Evolutionary conservation across 2,797 vertebrate genomes (phyloP), one percentile per base, ranked within the genome.

Genomic region (Neoniphon sammara): DNA sequence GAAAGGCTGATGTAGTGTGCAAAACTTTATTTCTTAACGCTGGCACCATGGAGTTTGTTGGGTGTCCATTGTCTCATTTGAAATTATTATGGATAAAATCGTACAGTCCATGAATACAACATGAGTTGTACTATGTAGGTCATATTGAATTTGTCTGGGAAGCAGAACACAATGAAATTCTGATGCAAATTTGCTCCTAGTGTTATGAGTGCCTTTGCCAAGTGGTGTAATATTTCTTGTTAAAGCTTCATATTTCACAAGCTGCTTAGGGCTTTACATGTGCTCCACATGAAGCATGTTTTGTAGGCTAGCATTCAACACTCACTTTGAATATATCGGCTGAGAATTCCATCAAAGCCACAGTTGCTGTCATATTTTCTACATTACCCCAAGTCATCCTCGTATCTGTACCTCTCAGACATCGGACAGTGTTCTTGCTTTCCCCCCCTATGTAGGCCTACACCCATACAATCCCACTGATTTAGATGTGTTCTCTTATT

Each of bases 401-500:
- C 0, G 3, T 5, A 79, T 61, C 25, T 52, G 18, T 61, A 21
- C 25, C 56, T 46, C 62, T 84, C 72, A 70, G 36, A 39, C 61
- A 76, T 12, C 36, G 10, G 36, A 11, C 10, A 39, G 10, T 39
- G 36, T 25, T 49, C 23, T 20, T 23, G 55, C 31, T 44, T 21
- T 20, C 18, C 52, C 12, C 11, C 47, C 8, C 58, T 27, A 34
- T 1, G n/a, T 21, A 30, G 59, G 69, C 25, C 27, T 61, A 12
- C 20, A 0, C 25, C 21, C 11, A 1, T 17, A n/a, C 61, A 49
- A 67, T 52, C 59, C 39, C 7, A 11, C 47, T 9, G 59, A 86
- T 84, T 80, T 62, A 73, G 73, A 86, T 68, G 71, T 49, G 69
- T 79, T 59, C 42, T 78, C 57, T 82, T 77, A 84, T 81, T 77